Conservation (phyloP, 2,888 invertebrate species). For the Phalera bucephala region DNA sequence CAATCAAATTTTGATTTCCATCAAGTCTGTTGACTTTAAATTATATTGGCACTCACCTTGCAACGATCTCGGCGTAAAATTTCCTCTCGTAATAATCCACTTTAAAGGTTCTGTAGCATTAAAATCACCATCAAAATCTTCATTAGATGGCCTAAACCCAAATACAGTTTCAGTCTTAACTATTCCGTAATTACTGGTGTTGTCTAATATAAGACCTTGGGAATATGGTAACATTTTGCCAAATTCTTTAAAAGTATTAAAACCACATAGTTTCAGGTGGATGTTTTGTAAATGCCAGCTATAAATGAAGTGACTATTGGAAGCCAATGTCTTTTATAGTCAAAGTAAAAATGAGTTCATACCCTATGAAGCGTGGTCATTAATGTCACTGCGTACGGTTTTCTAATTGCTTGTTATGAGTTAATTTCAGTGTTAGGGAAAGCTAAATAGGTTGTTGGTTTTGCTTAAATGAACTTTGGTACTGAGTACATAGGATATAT, state of each 20-base stretch:
- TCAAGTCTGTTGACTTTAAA: too few relatives aligned
- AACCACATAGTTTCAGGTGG: too few relatives aligned
- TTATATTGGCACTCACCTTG: too few relatives aligned
- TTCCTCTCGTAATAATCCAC: constrained; percentile 54
- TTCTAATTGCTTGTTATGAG: constrained; percentile 16
- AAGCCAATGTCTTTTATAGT: constrained; percentile 52
- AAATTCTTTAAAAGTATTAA: too few relatives aligned
- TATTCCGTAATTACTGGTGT: constrained; percentile 58
- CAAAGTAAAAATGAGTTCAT: constrained; percentile 46
- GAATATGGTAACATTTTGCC: constrained; percentile 62
- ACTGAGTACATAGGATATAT: too few relatives aligned
- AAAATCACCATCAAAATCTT: constrained; percentile 42
- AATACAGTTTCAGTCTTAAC: constrained; percentile 64
- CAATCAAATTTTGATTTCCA: too few relatives aligned
- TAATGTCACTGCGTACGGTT: constrained; percentile 32
- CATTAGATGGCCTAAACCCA: constrained; percentile 45
- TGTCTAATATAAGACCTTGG: constrained; percentile 53
- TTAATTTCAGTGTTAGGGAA: constrained; percentile 26
- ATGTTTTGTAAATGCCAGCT: too few relatives aligned
- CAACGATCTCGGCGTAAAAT: constrained; percentile 50
- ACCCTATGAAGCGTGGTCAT: constrained; percentile 53
- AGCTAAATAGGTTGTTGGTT: constrained; percentile 10
- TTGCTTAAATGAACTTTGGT: too few relatives aligned
- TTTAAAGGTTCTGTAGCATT: constrained; percentile 50
- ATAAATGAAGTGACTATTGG: constrained; percentile 3